Percentiles rank a stretch among this genome's conserved stretches.
These are phyloP conservation scores for Vireo griseus DNA, from an alignment of 2,797 vertebrate species.

Conservation along the genomic window DNA sequence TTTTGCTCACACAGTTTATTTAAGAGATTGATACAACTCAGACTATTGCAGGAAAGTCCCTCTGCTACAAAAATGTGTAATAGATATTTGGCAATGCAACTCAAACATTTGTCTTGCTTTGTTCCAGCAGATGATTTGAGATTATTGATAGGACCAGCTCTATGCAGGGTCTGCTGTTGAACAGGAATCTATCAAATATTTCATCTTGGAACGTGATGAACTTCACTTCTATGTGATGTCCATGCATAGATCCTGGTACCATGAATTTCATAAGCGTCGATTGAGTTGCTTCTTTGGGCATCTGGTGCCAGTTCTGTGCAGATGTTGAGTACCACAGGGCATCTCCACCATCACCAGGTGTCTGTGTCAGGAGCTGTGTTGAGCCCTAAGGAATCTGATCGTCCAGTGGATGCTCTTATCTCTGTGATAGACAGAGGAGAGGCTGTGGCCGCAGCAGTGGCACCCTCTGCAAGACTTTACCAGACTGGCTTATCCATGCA, in stretches of 20 bases:
- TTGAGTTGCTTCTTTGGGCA: neutral
- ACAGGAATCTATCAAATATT: neutral
- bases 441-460: neutral
- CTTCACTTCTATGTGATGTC: neutral
- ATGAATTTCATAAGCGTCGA: neutral
- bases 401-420: neutral
- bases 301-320: fast-evolving
- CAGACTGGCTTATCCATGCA: neutral
- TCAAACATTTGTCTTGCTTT: neutral
- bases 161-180: neutral
- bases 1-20: conserved; percentile 34
- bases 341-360: neutral
- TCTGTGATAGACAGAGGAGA: neutral
- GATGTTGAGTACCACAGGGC: neutral
- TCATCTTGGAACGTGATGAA: neutral
- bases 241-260: neutral
- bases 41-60: neutral
- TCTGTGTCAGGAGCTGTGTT: neutral
- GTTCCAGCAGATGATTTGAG: neutral
- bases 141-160: neutral
- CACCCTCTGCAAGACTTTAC: neutral
- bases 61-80: conserved; percentile 18
- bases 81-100: neutral
- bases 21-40: conserved; percentile 33
- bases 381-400: neutral